These are phyloP conservation scores for Limnephilus marmoratus DNA, from an alignment of 2,888 invertebrate genomes.

Conservation along the genomic window DNA sequence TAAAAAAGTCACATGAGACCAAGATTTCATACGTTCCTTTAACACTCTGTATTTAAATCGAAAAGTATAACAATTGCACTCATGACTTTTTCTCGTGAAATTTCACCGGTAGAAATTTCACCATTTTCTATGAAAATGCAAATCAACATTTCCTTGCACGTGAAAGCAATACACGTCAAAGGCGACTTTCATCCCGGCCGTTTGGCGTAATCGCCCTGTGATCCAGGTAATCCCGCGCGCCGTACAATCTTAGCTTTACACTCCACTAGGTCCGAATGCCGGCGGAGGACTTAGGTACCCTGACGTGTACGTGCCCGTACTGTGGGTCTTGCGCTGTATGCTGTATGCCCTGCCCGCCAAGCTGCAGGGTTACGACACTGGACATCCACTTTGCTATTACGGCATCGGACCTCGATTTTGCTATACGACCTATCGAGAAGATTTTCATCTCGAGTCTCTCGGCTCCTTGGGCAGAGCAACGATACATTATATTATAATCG, in stretches of 20 bases:
- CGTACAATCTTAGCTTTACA: slow-evolving; percentile 61
- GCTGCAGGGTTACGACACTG: background rate
- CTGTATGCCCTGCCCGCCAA: background rate
- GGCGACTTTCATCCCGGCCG: slow-evolving; percentile 52
- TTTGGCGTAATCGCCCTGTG: slow-evolving; percentile 53
- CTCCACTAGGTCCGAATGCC: slow-evolving; percentile 59
- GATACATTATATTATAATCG: background rate
- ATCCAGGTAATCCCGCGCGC: slow-evolving; percentile 58
- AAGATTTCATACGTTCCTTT: too few species aligned
- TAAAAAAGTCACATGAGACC: too few species aligned
- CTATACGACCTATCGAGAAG: background rate
- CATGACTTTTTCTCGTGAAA: background rate
- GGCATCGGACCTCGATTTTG: background rate
- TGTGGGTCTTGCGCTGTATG: background rate
- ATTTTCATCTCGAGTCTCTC: background rate
- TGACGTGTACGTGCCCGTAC: slow-evolving; percentile 27
- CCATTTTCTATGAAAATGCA: slow-evolving; percentile 12
- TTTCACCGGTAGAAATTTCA: background rate
- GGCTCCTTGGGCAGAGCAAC: background rate
- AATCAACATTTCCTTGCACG: slow-evolving; percentile 20
- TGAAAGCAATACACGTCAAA: slow-evolving; percentile 47
- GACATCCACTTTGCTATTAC: background rate
- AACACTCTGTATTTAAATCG: too few species aligned
- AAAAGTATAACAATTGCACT: background rate
- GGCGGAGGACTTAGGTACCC: slow-evolving; percentile 22